These are phyloP conservation scores for Pantala flavescens DNA, from an alignment of 1,140 invertebrate species.

Conservation along the genomic window DNA sequence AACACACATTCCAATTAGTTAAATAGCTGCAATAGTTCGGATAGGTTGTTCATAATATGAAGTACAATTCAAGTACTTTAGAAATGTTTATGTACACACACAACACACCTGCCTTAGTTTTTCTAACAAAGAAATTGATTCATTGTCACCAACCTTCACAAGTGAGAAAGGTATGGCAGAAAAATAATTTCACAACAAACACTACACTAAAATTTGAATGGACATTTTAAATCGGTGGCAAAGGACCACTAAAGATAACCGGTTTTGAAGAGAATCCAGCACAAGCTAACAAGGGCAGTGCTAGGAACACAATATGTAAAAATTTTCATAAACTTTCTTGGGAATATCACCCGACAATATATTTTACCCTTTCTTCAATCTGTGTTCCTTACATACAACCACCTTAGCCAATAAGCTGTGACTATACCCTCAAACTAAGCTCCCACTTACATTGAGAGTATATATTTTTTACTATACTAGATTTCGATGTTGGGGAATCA, in stretches of 20 bases:
- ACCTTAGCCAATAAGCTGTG: slow-evolving; percentile 5
- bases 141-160: not conserved
- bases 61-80: not conserved
- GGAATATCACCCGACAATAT: not conserved
- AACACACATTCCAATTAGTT: slow-evolving; percentile 10
- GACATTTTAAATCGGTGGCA: not conserved
- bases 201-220: slow-evolving; percentile 3
- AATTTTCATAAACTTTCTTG: not conserved
- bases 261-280: not conserved
- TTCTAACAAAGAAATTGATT: slow-evolving; percentile 8
- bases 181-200: slow-evolving; percentile 8
- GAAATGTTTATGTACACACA: slow-evolving; percentile 10
- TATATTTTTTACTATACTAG: not conserved
- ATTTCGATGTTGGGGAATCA: not conserved
- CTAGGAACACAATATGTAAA: not conserved
- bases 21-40: slow-evolving; percentile 5
- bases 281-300: not conserved
- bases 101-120: not conserved
- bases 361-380: not conserved
- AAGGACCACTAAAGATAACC: slow-evolving; percentile 1
- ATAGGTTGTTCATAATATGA: not conserved
- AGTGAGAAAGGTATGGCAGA: not conserved
- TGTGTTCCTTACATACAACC: not conserved
- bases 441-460: slow-evolving; percentile 5
- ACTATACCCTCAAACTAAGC: slow-evolving; percentile 9